Percentiles rank a stretch among this genome's conserved stretches.
phyloP scores from a whole-genome alignment of 2,113 vertebrate species.

The Eurypyga helias region DNA sequence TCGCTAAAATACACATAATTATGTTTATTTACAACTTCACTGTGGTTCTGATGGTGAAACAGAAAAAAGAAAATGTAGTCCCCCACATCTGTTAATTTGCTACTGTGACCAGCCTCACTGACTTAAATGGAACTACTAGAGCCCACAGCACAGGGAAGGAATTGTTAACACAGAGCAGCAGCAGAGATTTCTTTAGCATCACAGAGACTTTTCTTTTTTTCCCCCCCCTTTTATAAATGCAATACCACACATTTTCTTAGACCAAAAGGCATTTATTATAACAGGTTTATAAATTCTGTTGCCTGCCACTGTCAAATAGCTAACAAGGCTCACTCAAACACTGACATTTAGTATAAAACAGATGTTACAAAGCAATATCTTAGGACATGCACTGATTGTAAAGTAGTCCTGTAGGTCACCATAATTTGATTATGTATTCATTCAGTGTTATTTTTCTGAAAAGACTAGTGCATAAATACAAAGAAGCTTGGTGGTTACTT shows the following conservation, averaged over 20 bases:
- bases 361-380: conserved; percentile 33
- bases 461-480: background rate
- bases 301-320: conserved; percentile 23
- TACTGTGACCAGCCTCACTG: background rate
- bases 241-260: conserved; percentile 12
- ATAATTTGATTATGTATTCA: background rate
- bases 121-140: background rate
- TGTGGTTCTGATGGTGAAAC: background rate
- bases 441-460: background rate
- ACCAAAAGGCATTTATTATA: conserved; percentile 61
- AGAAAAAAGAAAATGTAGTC: background rate
- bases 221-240: background rate
- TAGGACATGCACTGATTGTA: conserved; percentile 43
- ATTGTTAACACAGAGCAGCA: background rate
- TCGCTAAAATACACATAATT: background rate
- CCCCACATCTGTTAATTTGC: background rate
- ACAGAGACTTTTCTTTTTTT: background rate
- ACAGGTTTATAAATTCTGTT: conserved; percentile 47
- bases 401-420: background rate
- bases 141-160: background rate
- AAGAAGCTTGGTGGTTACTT: background rate
- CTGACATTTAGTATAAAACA: conserved; percentile 55
- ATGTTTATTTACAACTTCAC: background rate
- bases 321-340: conserved; percentile 56
- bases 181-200: background rate